A percentile compares a stretch with the other conserved stretches of the same genome.
Evolutionary conservation across 1,140 invertebrate genomes (phyloP).

Genomic region (Druon quercuslanigerum): DNA sequence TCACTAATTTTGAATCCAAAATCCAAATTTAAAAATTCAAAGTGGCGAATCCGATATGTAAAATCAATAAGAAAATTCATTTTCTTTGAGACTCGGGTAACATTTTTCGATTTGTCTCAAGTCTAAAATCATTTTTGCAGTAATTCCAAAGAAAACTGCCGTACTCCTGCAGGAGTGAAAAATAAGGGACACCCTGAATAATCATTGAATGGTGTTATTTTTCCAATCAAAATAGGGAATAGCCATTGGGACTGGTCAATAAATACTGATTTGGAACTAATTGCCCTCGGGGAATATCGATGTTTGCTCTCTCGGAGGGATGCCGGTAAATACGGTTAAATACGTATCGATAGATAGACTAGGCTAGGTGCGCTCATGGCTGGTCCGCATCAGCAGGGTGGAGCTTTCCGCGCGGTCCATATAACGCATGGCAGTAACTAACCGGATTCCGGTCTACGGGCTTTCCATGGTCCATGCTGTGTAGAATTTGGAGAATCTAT

Average conservation of each 20-base stretch:
- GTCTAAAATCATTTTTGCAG: too few species aligned
- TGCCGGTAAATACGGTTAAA: conserved; percentile 36
- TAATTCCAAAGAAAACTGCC: too few species aligned
- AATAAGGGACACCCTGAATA: too few species aligned
- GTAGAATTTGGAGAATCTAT: conserved; percentile 75
- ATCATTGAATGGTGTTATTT: neutral
- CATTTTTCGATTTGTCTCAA: too few species aligned
- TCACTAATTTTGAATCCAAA: too few species aligned
- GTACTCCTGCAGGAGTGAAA: too few species aligned
- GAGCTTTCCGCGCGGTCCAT: conserved; percentile 67
- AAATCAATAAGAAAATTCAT: too few species aligned
- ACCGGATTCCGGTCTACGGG: conserved; percentile 72
- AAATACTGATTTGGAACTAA: conserved; percentile 5
- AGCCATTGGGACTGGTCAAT: neutral
- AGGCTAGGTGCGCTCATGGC: conserved; percentile 43
- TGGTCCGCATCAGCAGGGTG: conserved; percentile 60
- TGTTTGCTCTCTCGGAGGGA: conserved; percentile 16
- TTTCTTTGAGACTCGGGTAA: too few species aligned
- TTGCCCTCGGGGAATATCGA: conserved; percentile 23
- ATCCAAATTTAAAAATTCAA: too few species aligned
- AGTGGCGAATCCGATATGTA: too few species aligned
- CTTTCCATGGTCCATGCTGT: conserved; percentile 63
- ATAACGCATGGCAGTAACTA: conserved; percentile 73
- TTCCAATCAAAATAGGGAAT: conserved; percentile 9
- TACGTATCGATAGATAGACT: conserved; percentile 46